Percentiles rank a stretch among this genome's conserved stretches.
Evolutionary conservation across 2,113 vertebrate species (phyloP).

Genomic region (Erythrolamprus reginae): DNA sequence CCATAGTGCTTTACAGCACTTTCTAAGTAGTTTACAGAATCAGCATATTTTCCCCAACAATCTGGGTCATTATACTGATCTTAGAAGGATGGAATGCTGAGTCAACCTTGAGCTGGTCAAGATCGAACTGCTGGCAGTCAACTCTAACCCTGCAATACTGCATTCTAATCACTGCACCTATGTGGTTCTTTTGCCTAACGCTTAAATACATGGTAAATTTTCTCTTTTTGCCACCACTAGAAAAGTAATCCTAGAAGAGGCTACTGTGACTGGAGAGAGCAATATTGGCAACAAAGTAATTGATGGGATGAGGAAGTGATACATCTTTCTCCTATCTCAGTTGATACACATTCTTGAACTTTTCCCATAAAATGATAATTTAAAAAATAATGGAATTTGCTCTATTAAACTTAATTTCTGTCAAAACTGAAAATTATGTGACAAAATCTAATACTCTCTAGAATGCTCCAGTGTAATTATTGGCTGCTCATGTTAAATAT

Average conservation of each 20-base stretch:
- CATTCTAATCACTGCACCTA: background rate
- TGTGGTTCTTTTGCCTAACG: background rate
- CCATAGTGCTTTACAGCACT: background rate
- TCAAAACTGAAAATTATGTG: background rate
- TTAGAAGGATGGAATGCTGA: background rate
- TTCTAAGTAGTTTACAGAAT: background rate
- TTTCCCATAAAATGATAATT: background rate
- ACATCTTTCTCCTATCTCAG: background rate
- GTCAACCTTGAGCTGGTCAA: background rate
- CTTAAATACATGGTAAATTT: background rate
- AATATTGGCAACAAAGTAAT: background rate
- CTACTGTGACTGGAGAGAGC: background rate
- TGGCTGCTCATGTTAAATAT: background rate
- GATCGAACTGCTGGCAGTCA: background rate
- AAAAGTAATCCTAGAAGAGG: background rate
- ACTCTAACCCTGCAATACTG: background rate
- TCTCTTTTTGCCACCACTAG: background rate
- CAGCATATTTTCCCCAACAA: background rate
- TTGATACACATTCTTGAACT: background rate
- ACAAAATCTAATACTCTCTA: background rate
- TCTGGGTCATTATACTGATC: background rate
- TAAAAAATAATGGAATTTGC: background rate
- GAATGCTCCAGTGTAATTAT: background rate
- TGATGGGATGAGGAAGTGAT: background rate
- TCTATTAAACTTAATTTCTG: background rate